Evolutionary conservation across 2,797 vertebrate species (phyloP).

Genomic region (Smutsia gigantea): DNA sequence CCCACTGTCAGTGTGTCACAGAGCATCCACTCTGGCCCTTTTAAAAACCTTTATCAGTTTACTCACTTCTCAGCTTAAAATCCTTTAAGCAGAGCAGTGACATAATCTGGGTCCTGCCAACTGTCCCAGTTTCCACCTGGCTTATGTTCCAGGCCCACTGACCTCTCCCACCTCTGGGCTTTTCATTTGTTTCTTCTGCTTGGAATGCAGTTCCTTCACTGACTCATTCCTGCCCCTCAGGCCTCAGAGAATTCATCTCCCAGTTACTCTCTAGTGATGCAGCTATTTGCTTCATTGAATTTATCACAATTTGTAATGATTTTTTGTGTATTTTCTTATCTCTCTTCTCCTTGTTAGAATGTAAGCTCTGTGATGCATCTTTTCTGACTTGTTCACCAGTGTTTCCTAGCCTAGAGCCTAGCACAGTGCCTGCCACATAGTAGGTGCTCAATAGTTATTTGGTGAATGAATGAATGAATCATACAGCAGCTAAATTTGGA

Average conservation of each 20-base stretch:
- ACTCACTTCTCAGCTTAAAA: slow-evolving; percentile 31
- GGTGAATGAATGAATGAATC: slow-evolving; percentile 27
- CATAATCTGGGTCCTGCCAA: background rate
- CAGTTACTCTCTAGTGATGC: background rate
- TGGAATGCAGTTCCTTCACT: background rate
- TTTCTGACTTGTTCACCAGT: slow-evolving; percentile 31
- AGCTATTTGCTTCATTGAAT: slow-evolving; percentile 19
- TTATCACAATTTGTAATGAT: background rate
- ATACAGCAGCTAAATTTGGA: background rate
- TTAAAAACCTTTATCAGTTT: background rate
- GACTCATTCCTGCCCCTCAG: background rate
- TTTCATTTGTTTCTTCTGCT: slow-evolving; percentile 35
- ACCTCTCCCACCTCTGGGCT: background rate
- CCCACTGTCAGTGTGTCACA: background rate
- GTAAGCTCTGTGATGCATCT: background rate
- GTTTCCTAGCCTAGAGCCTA: background rate
- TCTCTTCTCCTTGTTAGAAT: background rate
- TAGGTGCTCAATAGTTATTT: background rate
- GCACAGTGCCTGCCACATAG: background rate
- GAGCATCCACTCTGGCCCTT: background rate
- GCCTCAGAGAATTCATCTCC: background rate
- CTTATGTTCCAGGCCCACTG: background rate
- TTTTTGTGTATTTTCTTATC: background rate
- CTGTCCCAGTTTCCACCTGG: background rate
- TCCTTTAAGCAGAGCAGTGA: slow-evolving; percentile 4